These are phyloP conservation scores for Melanostoma scalare DNA, from an alignment of 2,888 invertebrate species.

Conservation along the genomic window DNA sequence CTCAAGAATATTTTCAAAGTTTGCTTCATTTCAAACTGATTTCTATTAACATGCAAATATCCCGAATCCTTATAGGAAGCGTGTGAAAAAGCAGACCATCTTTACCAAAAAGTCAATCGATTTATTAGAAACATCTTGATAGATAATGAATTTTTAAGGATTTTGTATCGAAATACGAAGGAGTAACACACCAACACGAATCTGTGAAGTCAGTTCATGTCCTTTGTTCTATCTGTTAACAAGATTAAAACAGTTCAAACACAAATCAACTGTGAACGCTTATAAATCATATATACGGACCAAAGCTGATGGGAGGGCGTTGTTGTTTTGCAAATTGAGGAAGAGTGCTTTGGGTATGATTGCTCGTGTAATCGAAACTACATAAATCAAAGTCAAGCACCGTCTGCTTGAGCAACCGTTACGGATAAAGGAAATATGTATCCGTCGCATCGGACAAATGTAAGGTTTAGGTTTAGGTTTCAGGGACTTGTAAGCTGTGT, in stretches of 20 bases:
- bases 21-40: too few relatives aligned
- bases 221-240: constrained; percentile 43
- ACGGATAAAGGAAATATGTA: constrained; percentile 61
- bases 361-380: constrained; percentile 70
- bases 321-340: constrained; percentile 61
- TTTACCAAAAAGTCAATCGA: too few relatives aligned
- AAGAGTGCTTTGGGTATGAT: constrained; percentile 59
- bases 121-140: too few relatives aligned
- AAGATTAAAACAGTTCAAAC: constrained; percentile 58
- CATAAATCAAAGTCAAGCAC: constrained; percentile 73
- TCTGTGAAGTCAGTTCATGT: constrained; percentile 28
- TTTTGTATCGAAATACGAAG: too few relatives aligned
- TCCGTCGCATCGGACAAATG: constrained; percentile 66
- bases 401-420: constrained; percentile 65
- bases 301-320: constrained; percentile 41
- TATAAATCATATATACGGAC: constrained; percentile 64
- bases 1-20: too few relatives aligned
- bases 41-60: too few relatives aligned
- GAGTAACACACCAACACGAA: not conserved
- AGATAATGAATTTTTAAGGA: too few relatives aligned
- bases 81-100: too few relatives aligned
- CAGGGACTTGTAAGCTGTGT: constrained; percentile 7
- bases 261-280: constrained; percentile 69
- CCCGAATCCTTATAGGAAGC: too few relatives aligned
- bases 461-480: constrained; percentile 31